Evolutionary conservation across 1,140 invertebrate species (phyloP).

Genomic region (Philopotamus ludificatus): DNA sequence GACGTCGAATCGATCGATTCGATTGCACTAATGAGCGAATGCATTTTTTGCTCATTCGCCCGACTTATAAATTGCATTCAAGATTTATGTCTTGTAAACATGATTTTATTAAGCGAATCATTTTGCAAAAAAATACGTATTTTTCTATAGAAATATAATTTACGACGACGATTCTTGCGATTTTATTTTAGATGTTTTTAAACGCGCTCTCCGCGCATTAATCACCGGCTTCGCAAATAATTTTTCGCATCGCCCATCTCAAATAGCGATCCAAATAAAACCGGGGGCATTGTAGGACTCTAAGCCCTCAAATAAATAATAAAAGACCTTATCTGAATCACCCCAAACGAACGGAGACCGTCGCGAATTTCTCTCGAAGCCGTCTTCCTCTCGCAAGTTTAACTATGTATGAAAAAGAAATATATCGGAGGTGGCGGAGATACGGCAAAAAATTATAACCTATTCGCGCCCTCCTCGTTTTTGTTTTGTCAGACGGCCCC

Average conservation of each 20-base stretch:
- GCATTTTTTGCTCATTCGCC: too few species aligned
- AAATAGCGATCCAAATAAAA: background rate
- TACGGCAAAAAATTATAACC: conserved; percentile 18
- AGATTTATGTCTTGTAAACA: too few species aligned
- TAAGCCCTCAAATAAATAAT: conserved; percentile 36
- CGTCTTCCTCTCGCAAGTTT: conserved; percentile 5
- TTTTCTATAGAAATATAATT: too few species aligned
- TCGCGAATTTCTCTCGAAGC: conserved; percentile 29
- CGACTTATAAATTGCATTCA: too few species aligned
- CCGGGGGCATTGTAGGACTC: conserved; percentile 27
- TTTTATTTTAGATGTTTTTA: too few species aligned
- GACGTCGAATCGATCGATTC: too few species aligned
- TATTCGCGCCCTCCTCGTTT: background rate
- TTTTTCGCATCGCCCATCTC: background rate
- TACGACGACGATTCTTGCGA: too few species aligned
- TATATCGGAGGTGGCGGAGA: background rate
- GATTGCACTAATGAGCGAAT: too few species aligned
- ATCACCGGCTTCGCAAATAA: too few species aligned
- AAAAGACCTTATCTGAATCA: conserved; percentile 38
- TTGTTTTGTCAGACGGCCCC: conserved; percentile 5
- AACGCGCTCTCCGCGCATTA: too few species aligned
- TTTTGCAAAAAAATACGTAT: too few species aligned
- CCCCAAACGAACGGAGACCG: conserved; percentile 15
- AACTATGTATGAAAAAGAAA: conserved; percentile 7
- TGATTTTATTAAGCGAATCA: too few species aligned